phyloP scores from a whole-genome alignment of 1,140 invertebrate species.

The Ceratosolen solmsi region DNA sequence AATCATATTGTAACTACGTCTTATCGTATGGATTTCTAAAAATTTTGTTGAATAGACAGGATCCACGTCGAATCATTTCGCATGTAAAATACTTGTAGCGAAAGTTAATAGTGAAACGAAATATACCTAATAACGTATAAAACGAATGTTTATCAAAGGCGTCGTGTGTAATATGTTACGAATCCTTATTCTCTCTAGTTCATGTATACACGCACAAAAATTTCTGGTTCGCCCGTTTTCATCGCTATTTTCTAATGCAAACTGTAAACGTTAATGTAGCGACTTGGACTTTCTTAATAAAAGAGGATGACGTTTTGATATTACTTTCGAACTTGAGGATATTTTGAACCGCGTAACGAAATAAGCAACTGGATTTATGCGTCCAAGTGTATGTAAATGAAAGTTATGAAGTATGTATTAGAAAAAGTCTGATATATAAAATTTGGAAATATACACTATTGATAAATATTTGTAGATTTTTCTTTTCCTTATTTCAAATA shows the following conservation, averaged over 20 bases:
- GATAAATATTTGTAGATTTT: slow-evolving; percentile 28
- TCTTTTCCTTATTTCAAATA: background rate
- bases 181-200: slow-evolving; percentile 29
- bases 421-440: slow-evolving; percentile 45
- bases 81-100: background rate
- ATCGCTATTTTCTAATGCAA: slow-evolving; percentile 41
- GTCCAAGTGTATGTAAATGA: slow-evolving; percentile 41
- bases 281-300: slow-evolving; percentile 14
- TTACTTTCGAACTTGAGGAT: slow-evolving; percentile 22
- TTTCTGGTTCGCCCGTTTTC: slow-evolving; percentile 26
- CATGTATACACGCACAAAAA: slow-evolving; percentile 36
- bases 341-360: slow-evolving; percentile 25
- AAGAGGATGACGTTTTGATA: too few relatives aligned
- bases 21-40: slow-evolving; percentile 14
- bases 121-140: background rate
- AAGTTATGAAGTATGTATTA: slow-evolving; percentile 47
- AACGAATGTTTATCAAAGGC: slow-evolving; percentile 23
- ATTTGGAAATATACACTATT: slow-evolving; percentile 48
- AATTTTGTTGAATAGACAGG: slow-evolving; percentile 12
- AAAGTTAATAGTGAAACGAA: slow-evolving; percentile 21
- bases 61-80: slow-evolving; percentile 8
- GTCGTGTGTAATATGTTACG: background rate
- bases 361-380: slow-evolving; percentile 1
- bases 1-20: slow-evolving; percentile 25
- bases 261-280: background rate